Conservation (phyloP, 2,797 vertebrate species). For the Caiman crocodilus region DNA sequence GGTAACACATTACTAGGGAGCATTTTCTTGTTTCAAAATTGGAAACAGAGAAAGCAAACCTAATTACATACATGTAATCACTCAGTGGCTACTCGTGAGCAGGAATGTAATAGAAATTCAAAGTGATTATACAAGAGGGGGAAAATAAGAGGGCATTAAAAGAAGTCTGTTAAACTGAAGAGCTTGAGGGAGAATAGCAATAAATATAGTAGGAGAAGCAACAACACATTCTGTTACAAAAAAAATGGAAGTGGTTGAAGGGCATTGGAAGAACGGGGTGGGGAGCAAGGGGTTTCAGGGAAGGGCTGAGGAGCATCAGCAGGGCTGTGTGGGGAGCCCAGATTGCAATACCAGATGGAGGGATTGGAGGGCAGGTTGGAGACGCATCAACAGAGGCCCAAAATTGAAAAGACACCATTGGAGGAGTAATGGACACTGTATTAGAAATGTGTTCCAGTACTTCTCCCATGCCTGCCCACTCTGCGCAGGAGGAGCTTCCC, state of each 20-base stretch:
- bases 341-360: background rate
- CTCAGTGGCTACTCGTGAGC: background rate
- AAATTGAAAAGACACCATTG: background rate
- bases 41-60: conserved; percentile 18
- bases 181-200: background rate
- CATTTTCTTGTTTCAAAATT: conserved; percentile 10
- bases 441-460: background rate
- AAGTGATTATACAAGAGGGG: conserved; percentile 12
- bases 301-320: background rate
- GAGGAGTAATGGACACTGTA: background rate
- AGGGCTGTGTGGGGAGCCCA: background rate
- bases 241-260: background rate
- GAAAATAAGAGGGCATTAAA: background rate
- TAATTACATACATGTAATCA: background rate
- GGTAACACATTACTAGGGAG: conserved; percentile 22
- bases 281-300: background rate
- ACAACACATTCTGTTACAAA: background rate
- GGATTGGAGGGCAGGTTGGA: background rate
- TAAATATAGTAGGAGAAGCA: background rate
- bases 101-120: background rate
- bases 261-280: background rate
- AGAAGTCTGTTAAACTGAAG: background rate
- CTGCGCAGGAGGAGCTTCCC: background rate
- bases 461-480: background rate
- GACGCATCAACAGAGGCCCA: background rate